phyloP scores from a whole-genome alignment of 2,113 vertebrate species.

The Chaetorhynchus papuensis region DNA sequence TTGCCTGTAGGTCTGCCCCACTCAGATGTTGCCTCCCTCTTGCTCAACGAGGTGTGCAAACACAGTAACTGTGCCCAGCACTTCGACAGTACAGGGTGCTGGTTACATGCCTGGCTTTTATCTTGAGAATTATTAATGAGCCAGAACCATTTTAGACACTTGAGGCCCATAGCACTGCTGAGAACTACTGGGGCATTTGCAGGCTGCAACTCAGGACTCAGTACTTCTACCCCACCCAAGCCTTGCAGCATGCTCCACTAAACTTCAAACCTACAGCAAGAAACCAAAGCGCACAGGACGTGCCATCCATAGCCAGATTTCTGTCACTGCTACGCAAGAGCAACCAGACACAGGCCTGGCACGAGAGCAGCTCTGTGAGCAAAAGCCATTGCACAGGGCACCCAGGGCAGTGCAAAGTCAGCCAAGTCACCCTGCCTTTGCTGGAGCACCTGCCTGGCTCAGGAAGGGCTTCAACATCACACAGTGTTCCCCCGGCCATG shows the following conservation, averaged over 20 bases:
- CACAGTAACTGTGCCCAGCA: not conserved
- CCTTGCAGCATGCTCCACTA: not conserved
- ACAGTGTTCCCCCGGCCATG: fast-evolving
- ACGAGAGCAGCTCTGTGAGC: not conserved
- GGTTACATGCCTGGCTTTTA: not conserved
- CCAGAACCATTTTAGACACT: not conserved
- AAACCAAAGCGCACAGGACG: fast-evolving
- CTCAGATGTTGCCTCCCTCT: not conserved
- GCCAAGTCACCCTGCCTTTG: not conserved
- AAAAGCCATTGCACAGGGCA: not conserved
- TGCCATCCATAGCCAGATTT: not conserved
- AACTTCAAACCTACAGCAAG: not conserved
- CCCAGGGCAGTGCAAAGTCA: not conserved
- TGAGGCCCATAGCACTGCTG: not conserved
- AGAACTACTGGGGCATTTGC: not conserved
- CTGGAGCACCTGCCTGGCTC: not conserved
- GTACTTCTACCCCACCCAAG: not conserved
- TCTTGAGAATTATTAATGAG: not conserved
- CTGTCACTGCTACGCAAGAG: not conserved
- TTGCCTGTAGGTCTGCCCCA: not conserved
- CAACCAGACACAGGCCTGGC: not conserved
- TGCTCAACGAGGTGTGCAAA: not conserved
- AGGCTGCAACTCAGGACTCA: not conserved
- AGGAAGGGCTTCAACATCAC: not conserved
- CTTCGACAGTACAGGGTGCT: not conserved